Percentiles rank a stretch among this genome's conserved stretches.
phyloP scores from a whole-genome alignment of 2,113 vertebrate genomes.

The Tinamus guttatus region DNA sequence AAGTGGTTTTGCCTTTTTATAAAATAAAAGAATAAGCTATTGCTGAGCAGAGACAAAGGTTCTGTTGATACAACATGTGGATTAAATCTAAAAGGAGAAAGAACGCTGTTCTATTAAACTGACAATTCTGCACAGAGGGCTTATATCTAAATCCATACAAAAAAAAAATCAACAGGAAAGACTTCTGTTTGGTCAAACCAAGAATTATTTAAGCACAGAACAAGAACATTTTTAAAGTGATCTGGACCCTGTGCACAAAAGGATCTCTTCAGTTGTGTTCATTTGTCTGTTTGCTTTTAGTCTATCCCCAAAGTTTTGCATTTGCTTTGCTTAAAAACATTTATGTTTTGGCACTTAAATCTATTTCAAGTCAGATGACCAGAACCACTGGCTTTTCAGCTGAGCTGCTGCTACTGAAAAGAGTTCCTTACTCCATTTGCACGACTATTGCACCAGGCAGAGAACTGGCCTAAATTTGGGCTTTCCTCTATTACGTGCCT shows the following conservation, averaged over 20 bases:
- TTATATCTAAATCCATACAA: constrained; percentile 52
- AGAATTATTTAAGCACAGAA: constrained; percentile 27
- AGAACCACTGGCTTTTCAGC: not conserved
- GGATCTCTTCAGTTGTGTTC: not conserved
- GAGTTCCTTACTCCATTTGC: not conserved
- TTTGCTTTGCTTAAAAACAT: constrained; percentile 9
- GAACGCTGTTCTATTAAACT: constrained; percentile 43
- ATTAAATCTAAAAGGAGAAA: constrained; percentile 68
- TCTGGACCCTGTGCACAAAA: constrained; percentile 19
- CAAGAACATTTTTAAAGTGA: not conserved
- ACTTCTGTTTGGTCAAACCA: constrained; percentile 27
- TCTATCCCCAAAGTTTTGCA: not conserved
- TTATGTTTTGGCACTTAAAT: not conserved
- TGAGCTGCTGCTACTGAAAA: not conserved
- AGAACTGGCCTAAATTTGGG: not conserved
- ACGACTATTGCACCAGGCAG: not conserved
- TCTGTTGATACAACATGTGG: constrained; percentile 66
- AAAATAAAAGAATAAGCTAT: not conserved
- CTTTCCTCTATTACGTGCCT: not conserved
- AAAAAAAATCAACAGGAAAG: constrained; percentile 64
- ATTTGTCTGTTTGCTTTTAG: not conserved
- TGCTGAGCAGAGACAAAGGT: constrained; percentile 45
- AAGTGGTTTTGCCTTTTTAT: constrained; percentile 4
- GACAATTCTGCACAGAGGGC: constrained; percentile 38
- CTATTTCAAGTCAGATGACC: not conserved